Percentiles rank a stretch among this genome's conserved stretches.
Conservation (phyloP, 2,113 vertebrate genomes). For the Haemorhous mexicanus region DNA sequence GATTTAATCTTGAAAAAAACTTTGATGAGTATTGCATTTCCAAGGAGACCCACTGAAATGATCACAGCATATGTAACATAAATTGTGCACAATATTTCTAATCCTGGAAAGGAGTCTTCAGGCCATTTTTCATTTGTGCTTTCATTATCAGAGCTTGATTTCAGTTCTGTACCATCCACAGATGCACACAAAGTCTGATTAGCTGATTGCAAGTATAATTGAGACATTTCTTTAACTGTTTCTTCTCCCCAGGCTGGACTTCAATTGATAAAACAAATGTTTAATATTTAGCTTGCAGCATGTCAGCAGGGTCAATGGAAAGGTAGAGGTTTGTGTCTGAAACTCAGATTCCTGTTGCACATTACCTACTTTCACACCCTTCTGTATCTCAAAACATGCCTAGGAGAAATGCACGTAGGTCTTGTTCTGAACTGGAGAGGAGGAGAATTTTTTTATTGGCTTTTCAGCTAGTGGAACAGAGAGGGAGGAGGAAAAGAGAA, state of each 20-base stretch:
- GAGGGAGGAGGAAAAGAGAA: slow-evolving; percentile 36
- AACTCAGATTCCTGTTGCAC: slow-evolving; percentile 37
- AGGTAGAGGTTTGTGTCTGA: slow-evolving; percentile 2
- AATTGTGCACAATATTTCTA: slow-evolving; percentile 74
- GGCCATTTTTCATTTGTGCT: slow-evolving; percentile 50
- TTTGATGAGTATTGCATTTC: slow-evolving; percentile 82
- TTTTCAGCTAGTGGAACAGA: slow-evolving; percentile 57
- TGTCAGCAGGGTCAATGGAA: not conserved
- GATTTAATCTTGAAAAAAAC: slow-evolving; percentile 82
- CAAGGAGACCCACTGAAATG: slow-evolving; percentile 81
- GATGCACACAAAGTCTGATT: slow-evolving; percentile 68
- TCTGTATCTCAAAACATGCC: slow-evolving; percentile 64
- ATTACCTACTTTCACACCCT: slow-evolving; percentile 52
- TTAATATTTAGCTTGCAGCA: slow-evolving; percentile 40
- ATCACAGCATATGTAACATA: slow-evolving; percentile 76
- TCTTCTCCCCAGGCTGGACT: slow-evolving; percentile 51
- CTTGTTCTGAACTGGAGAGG: slow-evolving; percentile 70
- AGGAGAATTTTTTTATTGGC: slow-evolving; percentile 70
- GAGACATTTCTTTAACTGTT: slow-evolving; percentile 70
- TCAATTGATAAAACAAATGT: slow-evolving; percentile 21
- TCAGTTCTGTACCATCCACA: slow-evolving; percentile 64
- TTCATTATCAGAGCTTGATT: slow-evolving; percentile 58
- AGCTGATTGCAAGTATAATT: slow-evolving; percentile 45
- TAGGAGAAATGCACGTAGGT: slow-evolving; percentile 65
- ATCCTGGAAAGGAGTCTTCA: slow-evolving; percentile 69